Percentiles rank a stretch among this genome's conserved stretches.
Conservation (phyloP, 2,888 invertebrate genomes). For the Andrena dorsata region DNA sequence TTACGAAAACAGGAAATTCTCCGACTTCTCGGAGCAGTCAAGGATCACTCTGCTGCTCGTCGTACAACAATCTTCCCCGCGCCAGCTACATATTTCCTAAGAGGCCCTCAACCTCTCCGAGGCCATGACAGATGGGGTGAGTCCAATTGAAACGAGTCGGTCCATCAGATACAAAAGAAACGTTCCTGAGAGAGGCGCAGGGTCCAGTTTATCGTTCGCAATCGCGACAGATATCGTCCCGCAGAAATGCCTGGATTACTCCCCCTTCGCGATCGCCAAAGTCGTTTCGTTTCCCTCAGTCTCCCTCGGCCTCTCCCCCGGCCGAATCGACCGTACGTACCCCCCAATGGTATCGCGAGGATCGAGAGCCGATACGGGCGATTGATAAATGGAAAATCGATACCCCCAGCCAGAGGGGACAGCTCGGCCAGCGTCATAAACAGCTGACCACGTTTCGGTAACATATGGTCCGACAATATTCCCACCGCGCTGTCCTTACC, state of each 20-base stretch:
- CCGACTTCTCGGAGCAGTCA: neutral
- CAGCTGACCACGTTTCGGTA: conserved; percentile 74
- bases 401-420: conserved; percentile 32
- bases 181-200: neutral
- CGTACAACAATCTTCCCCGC: neutral
- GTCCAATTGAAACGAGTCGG: conserved; percentile 1
- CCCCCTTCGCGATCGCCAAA: conserved; percentile 33
- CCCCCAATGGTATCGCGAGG: neutral
- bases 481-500: conserved; percentile 53
- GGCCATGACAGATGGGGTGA: neutral
- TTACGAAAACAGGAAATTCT: too few relatives aligned
- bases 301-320: neutral
- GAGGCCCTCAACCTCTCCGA: conserved; percentile 11
- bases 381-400: conserved; percentile 71
- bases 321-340: conserved; percentile 11
- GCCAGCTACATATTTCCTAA: neutral
- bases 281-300: conserved; percentile 50
- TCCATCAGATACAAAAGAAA: neutral
- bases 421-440: conserved; percentile 59
- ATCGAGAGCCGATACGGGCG: conserved; percentile 56
- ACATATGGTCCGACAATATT: conserved; percentile 73
- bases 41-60: neutral
- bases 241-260: conserved; percentile 27
- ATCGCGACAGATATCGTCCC: conserved; percentile 57
- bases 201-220: conserved; percentile 41